A percentile compares a stretch with the other conserved stretches of the same genome.
Conservation (phyloP, 23 tunicate genomes). For the Phallusia fumigata region DNA sequence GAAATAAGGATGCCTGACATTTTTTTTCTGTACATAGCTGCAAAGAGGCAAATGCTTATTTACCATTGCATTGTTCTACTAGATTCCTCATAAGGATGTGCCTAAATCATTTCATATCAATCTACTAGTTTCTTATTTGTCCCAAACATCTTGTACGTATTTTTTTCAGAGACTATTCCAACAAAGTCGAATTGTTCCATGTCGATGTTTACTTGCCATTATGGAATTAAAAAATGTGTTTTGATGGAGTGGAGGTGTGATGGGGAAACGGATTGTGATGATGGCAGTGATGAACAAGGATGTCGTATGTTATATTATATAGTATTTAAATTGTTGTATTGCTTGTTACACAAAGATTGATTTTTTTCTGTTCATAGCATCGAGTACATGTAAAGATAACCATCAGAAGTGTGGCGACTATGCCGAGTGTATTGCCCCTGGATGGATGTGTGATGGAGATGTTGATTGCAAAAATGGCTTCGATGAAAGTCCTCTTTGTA, state of each 20-base stretch:
- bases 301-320: not conserved
- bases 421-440: constrained; percentile 23
- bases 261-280: constrained; percentile 62
- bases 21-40: too few species aligned
- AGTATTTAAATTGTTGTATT: not conserved
- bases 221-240: not conserved
- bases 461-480: constrained; percentile 31
- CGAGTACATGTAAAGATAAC: not conserved
- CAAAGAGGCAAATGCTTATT: too few species aligned
- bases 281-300: constrained; percentile 30
- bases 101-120: too few species aligned
- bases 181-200: not conserved
- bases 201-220: constrained; percentile 1
- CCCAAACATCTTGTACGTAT: too few species aligned
- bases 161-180: not conserved
- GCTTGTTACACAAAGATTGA: not conserved
- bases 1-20: too few species aligned
- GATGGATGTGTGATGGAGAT: constrained; percentile 51
- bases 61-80: too few species aligned
- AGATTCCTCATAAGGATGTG: too few species aligned
- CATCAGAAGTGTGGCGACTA: not conserved
- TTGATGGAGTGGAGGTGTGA: constrained; percentile 52
- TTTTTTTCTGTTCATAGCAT: not conserved
- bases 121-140: too few species aligned
- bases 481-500: constrained; percentile 22